Conservation (phyloP, 2,888 invertebrate species). For the Pediacus dermestoides region DNA sequence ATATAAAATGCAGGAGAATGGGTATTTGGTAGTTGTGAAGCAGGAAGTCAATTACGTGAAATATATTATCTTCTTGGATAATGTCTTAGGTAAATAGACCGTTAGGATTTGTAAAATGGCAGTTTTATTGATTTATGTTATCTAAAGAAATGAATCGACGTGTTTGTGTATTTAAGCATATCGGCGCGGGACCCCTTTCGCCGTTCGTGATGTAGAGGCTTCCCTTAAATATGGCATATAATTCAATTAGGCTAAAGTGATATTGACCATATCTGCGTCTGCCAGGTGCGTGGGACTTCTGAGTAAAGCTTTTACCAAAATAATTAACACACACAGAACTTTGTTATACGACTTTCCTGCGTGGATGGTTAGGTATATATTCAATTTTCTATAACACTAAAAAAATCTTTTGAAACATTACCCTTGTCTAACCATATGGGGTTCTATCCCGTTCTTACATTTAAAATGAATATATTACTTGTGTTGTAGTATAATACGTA, state of each 20-base stretch:
- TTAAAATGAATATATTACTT: slow-evolving; percentile 31
- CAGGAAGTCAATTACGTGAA: slow-evolving; percentile 29
- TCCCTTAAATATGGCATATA: slow-evolving; percentile 29
- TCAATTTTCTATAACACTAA: too few species aligned
- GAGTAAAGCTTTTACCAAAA: slow-evolving; percentile 24
- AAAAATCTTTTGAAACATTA: too few species aligned
- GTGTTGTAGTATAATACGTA: slow-evolving; percentile 19
- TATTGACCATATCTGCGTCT: slow-evolving; percentile 38
- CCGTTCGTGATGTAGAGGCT: slow-evolving; percentile 29
- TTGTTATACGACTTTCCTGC: too few species aligned
- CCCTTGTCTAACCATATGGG: slow-evolving; percentile 9
- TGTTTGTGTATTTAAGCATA: slow-evolving; percentile 29
- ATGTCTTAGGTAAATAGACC: slow-evolving; percentile 37
- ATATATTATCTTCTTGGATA: slow-evolving; percentile 35
- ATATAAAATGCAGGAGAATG: too few species aligned
- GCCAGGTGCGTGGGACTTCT: slow-evolving; percentile 28
- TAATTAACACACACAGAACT: too few species aligned
- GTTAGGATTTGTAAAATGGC: slow-evolving; percentile 30
- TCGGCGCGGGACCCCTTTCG: slow-evolving; percentile 26
- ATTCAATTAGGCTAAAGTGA: slow-evolving; percentile 40
- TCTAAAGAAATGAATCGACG: slow-evolving; percentile 27
- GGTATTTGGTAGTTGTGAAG: too few species aligned
- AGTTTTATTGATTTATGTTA: slow-evolving; percentile 28
- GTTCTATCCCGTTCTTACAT: slow-evolving; percentile 21
- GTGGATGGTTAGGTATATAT: too few species aligned